These are phyloP conservation scores for Euura lappo DNA, from an alignment of 1,140 invertebrate genomes.

Conservation along the genomic window DNA sequence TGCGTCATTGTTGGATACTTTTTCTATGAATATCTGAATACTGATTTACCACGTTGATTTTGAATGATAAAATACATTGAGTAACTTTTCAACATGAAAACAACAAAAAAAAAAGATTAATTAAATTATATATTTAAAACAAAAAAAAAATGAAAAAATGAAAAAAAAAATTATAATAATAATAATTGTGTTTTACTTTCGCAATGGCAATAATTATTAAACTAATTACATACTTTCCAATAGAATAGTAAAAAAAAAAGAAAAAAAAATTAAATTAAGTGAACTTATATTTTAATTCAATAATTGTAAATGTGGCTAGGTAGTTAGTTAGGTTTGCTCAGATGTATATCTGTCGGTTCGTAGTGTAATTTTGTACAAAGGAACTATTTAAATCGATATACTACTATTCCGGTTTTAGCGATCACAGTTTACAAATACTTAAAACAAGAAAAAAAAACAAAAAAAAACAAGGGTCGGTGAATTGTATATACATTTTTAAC, in stretches of 20 bases:
- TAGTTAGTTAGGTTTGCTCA: constrained; percentile 4
- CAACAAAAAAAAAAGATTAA: too few relatives aligned
- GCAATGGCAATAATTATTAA: constrained; percentile 5
- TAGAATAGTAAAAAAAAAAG: background rate
- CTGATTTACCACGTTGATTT: background rate
- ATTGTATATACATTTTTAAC: constrained; percentile 12
- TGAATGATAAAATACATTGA: background rate
- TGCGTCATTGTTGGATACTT: background rate
- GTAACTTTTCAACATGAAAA: background rate
- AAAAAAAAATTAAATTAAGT: background rate
- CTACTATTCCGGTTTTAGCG: constrained; percentile 1
- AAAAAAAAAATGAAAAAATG: too few relatives aligned
- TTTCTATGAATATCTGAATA: background rate
- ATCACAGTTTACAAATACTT: constrained; percentile 9
- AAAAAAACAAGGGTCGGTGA: constrained; percentile 3
- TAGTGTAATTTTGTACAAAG: constrained; percentile 15
- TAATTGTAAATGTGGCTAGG: constrained; percentile 7
- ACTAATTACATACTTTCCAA: constrained; percentile 7
- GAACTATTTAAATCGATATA: constrained; percentile 11
- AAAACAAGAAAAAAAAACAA: background rate
- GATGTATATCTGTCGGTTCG: background rate
- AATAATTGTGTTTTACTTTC: background rate
- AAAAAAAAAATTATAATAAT: too few relatives aligned
- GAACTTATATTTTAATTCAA: background rate
- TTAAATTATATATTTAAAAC: too few relatives aligned